A percentile compares a stretch with the other conserved stretches of the same genome.
Evolutionary conservation across 2,888 invertebrate genomes (phyloP).

Genomic region (Allygus modestus): DNA sequence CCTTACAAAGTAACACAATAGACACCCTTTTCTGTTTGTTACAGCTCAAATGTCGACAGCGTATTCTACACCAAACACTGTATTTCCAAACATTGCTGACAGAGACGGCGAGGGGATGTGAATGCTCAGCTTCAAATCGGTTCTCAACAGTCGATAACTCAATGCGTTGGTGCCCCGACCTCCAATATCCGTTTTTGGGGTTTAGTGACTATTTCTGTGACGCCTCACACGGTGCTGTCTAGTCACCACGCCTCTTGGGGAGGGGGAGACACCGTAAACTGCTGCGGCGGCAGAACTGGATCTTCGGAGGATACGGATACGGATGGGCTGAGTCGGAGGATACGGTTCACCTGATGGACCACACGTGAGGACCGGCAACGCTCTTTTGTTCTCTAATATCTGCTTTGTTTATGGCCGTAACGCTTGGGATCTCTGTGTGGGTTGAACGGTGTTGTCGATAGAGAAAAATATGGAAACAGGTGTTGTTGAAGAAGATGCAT

Average conservation of each 20-base stretch:
- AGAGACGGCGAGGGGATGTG: not conserved
- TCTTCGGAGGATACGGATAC: not conserved
- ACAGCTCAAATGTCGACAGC: too few relatives aligned
- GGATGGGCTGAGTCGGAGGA: slow-evolving; percentile 4
- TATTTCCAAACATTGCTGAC: too few relatives aligned
- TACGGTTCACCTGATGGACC: slow-evolving; percentile 48
- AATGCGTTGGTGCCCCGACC: not conserved
- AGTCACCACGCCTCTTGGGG: slow-evolving; percentile 18
- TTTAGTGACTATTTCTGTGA: slow-evolving; percentile 44
- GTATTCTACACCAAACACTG: too few relatives aligned
- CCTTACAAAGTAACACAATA: too few relatives aligned
- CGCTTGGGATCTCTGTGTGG: not conserved
- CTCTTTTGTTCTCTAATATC: slow-evolving; percentile 48
- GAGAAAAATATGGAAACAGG: too few relatives aligned
- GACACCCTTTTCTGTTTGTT: too few relatives aligned
- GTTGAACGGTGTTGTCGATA: not conserved
- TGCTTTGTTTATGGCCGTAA: slow-evolving; percentile 34
- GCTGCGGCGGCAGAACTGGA: not conserved
- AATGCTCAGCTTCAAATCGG: not conserved
- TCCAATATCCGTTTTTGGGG: slow-evolving; percentile 44
- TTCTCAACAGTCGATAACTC: slow-evolving; percentile 50
- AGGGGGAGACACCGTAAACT: too few relatives aligned
- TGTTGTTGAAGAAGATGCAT: too few relatives aligned
- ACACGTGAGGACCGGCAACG: slow-evolving; percentile 24
- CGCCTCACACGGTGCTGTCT: slow-evolving; percentile 38